Base-by-base conservation (phyloP, 1,140 invertebrate genomes). In the Caenorhabditis tropicalis region DNA sequence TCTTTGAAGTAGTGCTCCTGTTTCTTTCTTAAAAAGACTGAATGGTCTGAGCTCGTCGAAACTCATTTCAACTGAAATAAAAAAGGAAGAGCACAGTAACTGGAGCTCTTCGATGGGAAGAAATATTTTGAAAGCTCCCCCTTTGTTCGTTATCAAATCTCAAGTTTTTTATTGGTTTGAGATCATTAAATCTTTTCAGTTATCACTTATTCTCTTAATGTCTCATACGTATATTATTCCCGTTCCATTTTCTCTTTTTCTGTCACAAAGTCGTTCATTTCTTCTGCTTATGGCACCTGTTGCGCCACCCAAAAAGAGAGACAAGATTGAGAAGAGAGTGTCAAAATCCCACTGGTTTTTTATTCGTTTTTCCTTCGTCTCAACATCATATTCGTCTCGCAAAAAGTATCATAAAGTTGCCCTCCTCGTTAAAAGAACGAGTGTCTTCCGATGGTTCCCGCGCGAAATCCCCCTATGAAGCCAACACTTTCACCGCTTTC, bases 341-440 rank as follows among this genome's bases (percentile, higher is more conserved):
- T 74, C 65, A 74, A 74, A 74, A 74, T 74, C 65, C 36, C 65
- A 74, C 65, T 74, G 65, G 65, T 74, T 74, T 74, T 74, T 74
- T 74, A 74, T 74, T 43, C 65, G 1, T 1, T 29, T 3, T 19
- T 12, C n/a, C 10, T 0, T n/a, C 5, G 1, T 31, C 7, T 12
- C 36, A 1, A 10, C 65, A 46, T 43, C 6, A 10, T 33, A n/a
- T 74, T 43, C 65, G 16, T 74, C 58, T 65, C 31, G 36, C 65
- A 74, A 43, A 74, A 74, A 74, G 65, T 74, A 74, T 74, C 65
- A 74, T 74, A 74, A 74, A 74, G 65, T 74, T 43, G 33, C 65
- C 33, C 65, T n/a, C n/a, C n/a, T 74, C 33, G 36, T 43, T 39
- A 46, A 43, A 46, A 74, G 65, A 74, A 74, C 36, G 65, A 74